These are phyloP conservation scores for Zygaena filipendulae DNA, from an alignment of 2,888 invertebrate species.

Conservation along the genomic window DNA sequence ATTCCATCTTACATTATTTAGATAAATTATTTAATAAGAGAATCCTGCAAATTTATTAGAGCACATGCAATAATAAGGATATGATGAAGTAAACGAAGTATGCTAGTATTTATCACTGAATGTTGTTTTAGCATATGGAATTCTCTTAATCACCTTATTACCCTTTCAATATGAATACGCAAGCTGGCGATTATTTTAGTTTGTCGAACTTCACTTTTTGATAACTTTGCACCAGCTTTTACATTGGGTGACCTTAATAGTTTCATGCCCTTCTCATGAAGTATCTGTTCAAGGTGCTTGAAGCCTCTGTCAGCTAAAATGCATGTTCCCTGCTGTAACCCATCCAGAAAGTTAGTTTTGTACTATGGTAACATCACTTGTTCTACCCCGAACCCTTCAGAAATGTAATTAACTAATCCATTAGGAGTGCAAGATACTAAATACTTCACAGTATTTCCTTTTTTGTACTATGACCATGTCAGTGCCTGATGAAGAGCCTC, in stretches of 20 bases:
- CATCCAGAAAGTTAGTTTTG: conserved; percentile 16
- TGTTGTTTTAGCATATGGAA: conserved; percentile 19
- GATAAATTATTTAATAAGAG: too few species aligned
- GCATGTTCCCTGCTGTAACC: conserved; percentile 11
- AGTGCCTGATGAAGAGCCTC: conserved; percentile 25
- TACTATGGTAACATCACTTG: conserved; percentile 14
- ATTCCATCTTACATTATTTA: too few species aligned
- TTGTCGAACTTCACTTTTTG: conserved; percentile 14
- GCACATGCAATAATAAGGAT: not conserved
- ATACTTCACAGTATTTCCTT: conserved; percentile 20
- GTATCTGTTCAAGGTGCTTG: conserved; percentile 16
- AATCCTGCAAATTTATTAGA: conserved; percentile 10
- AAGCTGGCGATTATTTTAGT: conserved; percentile 20
- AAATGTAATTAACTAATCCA: conserved; percentile 21
- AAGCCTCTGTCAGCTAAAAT: conserved; percentile 20
- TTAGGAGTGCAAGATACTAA: conserved; percentile 22
- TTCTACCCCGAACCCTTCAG: conserved; percentile 20
- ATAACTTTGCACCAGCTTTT: conserved; percentile 8
- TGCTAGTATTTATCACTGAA: too few species aligned
- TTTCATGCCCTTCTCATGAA: conserved; percentile 7
- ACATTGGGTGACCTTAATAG: conserved; percentile 17
- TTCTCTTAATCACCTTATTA: conserved; percentile 16
- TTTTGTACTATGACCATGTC: conserved; percentile 31
- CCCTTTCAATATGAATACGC: conserved; percentile 18
- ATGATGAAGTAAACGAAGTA: conserved; percentile 4